Base-by-base conservation (phyloP, 2,888 invertebrate genomes). In the Ecliptopera silaceata region DNA sequence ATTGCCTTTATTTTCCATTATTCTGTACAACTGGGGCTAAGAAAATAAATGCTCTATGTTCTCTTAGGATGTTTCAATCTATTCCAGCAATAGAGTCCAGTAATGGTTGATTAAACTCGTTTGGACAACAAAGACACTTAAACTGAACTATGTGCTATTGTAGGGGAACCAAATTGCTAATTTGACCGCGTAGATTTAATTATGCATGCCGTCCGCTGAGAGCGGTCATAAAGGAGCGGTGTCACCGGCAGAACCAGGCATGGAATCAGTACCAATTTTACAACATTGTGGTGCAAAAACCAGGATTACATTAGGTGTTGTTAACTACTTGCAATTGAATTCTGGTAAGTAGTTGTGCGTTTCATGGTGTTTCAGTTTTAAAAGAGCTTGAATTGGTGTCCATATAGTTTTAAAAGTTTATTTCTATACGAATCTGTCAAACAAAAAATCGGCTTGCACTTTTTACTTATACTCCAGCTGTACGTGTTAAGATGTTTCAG, bases 141-240 rank as follows among this genome's bases (percentile, higher is more conserved):
- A 84, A 84, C 83, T 85, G 82, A 86, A 89, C 88, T 87, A 85
- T 84, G 83, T 81, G 79, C 85, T 84, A 83, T 86, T 88, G 86
- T 84, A 72, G 78, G 80, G 82, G 80, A 82, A 82, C 84, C 87
- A 66, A 89, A 86, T 85, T 81, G 86, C 87, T 90, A 90, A 89
- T 90, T 91, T 89, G 87, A 86, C 88, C 88, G 85, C 86, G 77
- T 80, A 86, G 86, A 90, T 89, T 90, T 89, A 90, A 91, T 91
- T 91, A 91, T 90, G 89, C 88, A 91, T 88, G 82, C 87, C 81
- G 80, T 78, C 80, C 79, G 77, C 74, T 70, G 80, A 78, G 83
- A 76, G 80, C 82, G 80, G 82, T 77, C 82, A 82, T 85, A 86
- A 87, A 86, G 79, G 86, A 81, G 83, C 84, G 82, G 82, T 86